Conservation (phyloP, 2,797 vertebrate genomes). For the Chaetodon trifasciatus region DNA sequence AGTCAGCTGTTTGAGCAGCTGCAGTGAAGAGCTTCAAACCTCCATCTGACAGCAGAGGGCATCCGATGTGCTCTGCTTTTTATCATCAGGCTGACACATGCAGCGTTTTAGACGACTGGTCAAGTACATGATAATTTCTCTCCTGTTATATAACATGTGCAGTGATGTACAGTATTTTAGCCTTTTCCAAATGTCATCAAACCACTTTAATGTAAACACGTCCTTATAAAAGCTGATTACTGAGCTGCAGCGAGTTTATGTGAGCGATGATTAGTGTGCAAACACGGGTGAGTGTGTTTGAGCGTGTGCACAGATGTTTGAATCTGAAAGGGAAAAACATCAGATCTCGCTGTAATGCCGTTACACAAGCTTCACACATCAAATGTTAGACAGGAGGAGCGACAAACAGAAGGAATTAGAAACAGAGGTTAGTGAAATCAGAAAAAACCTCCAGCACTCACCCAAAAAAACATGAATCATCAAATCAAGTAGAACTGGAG, state of each 20-base stretch:
- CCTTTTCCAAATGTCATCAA: background rate
- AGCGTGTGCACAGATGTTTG: slow-evolving; percentile 24
- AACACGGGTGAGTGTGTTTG: background rate
- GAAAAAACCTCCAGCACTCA: slow-evolving; percentile 6
- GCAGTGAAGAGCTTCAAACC: background rate
- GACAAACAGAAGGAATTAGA: background rate
- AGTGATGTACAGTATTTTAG: background rate
- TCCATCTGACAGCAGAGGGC: slow-evolving; percentile 53
- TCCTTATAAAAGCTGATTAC: slow-evolving; percentile 31
- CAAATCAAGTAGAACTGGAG: slow-evolving; percentile 6
- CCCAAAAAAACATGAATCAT: slow-evolving; percentile 5
- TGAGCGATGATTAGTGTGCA: background rate
- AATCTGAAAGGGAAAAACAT: slow-evolving; percentile 1
- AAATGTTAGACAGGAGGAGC: slow-evolving; percentile 11
- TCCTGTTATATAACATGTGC: slow-evolving; percentile 17
- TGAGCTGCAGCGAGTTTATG: background rate
- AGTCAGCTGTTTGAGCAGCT: slow-evolving; percentile 20
- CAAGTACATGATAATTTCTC: background rate
- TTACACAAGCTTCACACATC: slow-evolving; percentile 36
- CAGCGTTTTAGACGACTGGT: background rate
- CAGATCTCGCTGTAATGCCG: slow-evolving; percentile 1
- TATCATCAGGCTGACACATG: background rate
- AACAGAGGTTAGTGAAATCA: slow-evolving; percentile 18
- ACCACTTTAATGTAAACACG: slow-evolving; percentile 9
- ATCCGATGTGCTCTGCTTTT: background rate